phyloP scores from a whole-genome alignment of 2,113 vertebrate species.

The Pampusana beccarii region DNA sequence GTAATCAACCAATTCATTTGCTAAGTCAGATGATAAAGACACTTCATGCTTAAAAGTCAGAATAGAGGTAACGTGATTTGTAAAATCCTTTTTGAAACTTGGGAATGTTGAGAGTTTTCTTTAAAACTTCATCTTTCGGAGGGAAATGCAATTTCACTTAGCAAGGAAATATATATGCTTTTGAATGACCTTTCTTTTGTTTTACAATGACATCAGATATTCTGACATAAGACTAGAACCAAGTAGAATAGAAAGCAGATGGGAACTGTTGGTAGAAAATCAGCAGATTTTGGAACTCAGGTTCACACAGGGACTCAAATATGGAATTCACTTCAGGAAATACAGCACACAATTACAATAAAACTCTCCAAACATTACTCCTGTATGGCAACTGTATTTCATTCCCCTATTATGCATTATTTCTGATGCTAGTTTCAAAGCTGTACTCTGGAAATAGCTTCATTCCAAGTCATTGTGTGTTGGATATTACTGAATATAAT shows the following conservation, averaged over 20 bases:
- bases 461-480: neutral
- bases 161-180: neutral
- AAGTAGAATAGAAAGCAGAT: neutral
- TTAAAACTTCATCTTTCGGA: neutral
- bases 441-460: neutral
- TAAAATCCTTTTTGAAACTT: neutral
- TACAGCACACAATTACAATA: neutral
- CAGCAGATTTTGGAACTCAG: neutral
- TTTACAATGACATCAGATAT: slow-evolving; percentile 15
- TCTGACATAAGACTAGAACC: neutral
- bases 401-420: neutral
- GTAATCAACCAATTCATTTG: neutral
- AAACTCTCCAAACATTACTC: slow-evolving; percentile 13
- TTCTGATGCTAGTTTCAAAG: slow-evolving; percentile 42
- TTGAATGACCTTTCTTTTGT: slow-evolving; percentile 5
- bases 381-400: neutral
- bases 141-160: neutral
- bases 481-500: neutral
- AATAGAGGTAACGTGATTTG: accelerated
- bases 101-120: neutral
- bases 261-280: neutral
- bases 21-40: neutral
- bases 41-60: neutral
- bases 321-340: slow-evolving; percentile 29
- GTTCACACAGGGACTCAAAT: neutral